Evolutionary conservation across 2,888 invertebrate species (phyloP).

Genomic region (Diarsia rubi): DNA sequence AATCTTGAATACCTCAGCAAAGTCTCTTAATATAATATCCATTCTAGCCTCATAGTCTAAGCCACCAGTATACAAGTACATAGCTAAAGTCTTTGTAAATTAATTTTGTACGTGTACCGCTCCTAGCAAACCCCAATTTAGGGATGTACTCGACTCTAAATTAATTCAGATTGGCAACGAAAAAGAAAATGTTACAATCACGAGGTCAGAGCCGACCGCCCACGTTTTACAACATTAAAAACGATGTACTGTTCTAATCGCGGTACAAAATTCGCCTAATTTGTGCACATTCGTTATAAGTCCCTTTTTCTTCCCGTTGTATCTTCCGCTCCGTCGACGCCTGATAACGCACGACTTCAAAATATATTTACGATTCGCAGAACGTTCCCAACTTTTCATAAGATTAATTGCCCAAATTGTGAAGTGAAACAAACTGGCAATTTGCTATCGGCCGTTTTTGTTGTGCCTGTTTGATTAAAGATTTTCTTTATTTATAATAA

Average conservation of each 20-base stretch:
- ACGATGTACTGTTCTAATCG: slow-evolving; percentile 53
- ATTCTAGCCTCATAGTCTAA: slow-evolving; percentile 47
- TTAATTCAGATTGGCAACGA: slow-evolving; percentile 72
- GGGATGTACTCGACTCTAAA: slow-evolving; percentile 72
- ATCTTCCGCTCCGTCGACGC: slow-evolving; percentile 36
- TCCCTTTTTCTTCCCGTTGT: slow-evolving; percentile 43
- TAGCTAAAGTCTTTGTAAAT: slow-evolving; percentile 67
- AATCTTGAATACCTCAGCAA: slow-evolving; percentile 31
- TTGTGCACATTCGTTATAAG: slow-evolving; percentile 56
- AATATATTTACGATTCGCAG: slow-evolving; percentile 60
- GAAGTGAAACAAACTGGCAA: slow-evolving; percentile 55
- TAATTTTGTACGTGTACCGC: slow-evolving; percentile 76
- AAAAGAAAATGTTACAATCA: slow-evolving; percentile 74
- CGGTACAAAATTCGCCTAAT: slow-evolving; percentile 55
- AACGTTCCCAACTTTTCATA: slow-evolving; percentile 63
- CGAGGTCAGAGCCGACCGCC: slow-evolving; percentile 63
- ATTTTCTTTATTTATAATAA: slow-evolving; percentile 13
- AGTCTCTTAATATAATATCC: slow-evolving; percentile 30
- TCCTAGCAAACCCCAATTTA: slow-evolving; percentile 76
- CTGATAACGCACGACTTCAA: slow-evolving; percentile 61
- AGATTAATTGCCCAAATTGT: slow-evolving; percentile 69
- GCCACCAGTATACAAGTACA: slow-evolving; percentile 41
- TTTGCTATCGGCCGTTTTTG: slow-evolving; percentile 53
- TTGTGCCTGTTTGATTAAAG: slow-evolving; percentile 44
- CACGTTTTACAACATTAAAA: slow-evolving; percentile 65